phyloP scores from a whole-genome alignment of 2,797 vertebrate species.

The Poeciliopsis turneri region DNA sequence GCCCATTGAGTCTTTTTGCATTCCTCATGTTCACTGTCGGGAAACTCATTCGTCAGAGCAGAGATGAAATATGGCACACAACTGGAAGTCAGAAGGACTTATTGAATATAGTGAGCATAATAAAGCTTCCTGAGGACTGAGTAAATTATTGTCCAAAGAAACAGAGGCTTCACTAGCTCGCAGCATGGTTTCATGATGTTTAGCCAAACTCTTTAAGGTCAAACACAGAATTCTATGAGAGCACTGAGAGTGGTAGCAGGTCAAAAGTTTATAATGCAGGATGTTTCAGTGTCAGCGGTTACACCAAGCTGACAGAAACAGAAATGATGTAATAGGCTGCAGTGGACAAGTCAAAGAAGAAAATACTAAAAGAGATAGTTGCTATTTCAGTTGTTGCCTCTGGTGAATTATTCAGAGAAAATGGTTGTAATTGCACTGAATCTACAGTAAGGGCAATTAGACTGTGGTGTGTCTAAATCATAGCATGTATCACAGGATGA shows the following conservation, averaged over 20 bases:
- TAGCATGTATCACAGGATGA: conserved; percentile 37
- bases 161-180: conserved; percentile 17
- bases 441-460: conserved; percentile 46
- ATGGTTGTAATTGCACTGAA: conserved; percentile 73
- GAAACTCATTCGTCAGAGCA: conserved; percentile 62
- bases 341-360: conserved; percentile 48
- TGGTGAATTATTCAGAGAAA: conserved; percentile 75
- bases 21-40: conserved; percentile 71
- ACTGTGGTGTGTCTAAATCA: conserved; percentile 50
- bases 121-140: conserved; percentile 46
- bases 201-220: conserved; percentile 48
- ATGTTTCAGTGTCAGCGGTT: conserved; percentile 49
- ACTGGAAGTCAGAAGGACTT: conserved; percentile 66
- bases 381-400: conserved; percentile 63
- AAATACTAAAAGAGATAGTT: conserved; percentile 61
- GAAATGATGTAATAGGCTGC: conserved; percentile 59
- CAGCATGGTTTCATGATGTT: conserved; percentile 37
- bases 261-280: conserved; percentile 40
- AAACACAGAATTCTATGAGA: conserved; percentile 41
- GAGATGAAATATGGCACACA: conserved; percentile 62
- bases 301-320: conserved; percentile 39
- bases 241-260: conserved; percentile 30
- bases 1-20: conserved; percentile 69
- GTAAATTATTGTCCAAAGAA: conserved; percentile 45
- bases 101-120: conserved; percentile 47